A percentile compares a stretch with the other conserved stretches of the same genome.
Conservation (phyloP, 2,113 vertebrate species). For the Sisor rabdophorus region DNA sequence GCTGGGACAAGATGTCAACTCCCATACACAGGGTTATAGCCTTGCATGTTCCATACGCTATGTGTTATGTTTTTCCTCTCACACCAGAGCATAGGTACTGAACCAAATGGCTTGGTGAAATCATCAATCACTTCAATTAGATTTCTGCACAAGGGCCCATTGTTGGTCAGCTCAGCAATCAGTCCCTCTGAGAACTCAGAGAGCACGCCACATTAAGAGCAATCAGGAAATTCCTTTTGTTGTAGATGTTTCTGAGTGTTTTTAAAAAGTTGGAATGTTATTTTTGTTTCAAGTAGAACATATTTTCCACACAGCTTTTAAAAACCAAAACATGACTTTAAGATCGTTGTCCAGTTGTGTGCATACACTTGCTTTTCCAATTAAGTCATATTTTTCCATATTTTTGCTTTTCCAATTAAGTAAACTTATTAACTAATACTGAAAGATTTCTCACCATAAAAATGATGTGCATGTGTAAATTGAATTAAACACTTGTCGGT, state of each 20-base stretch:
- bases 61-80: conserved; percentile 37
- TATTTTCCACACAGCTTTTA: conserved; percentile 24
- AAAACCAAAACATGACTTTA: neutral
- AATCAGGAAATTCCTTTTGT: conserved; percentile 41
- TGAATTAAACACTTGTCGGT: neutral
- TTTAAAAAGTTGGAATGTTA: conserved; percentile 15
- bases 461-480: neutral
- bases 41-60: conserved; percentile 38
- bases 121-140: conserved; percentile 46
- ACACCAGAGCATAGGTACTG: conserved; percentile 40
- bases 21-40: conserved; percentile 46
- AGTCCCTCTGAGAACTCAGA: conserved; percentile 37
- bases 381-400: neutral
- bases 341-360: neutral
- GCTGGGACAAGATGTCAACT: conserved; percentile 51
- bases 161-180: conserved; percentile 40
- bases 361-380: neutral
- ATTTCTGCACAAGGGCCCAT: conserved; percentile 46
- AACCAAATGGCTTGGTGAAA: conserved; percentile 45
- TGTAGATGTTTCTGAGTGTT: conserved; percentile 40
- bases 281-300: conserved; percentile 14
- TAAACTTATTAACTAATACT: neutral
- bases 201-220: conserved; percentile 43
- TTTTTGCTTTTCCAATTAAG: neutral
- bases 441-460: neutral